A percentile compares a stretch with the other conserved stretches of the same genome.
These are phyloP conservation scores for Ctenodactylus gundi DNA, from an alignment of 2,113 vertebrate genomes.

Conservation along the genomic window DNA sequence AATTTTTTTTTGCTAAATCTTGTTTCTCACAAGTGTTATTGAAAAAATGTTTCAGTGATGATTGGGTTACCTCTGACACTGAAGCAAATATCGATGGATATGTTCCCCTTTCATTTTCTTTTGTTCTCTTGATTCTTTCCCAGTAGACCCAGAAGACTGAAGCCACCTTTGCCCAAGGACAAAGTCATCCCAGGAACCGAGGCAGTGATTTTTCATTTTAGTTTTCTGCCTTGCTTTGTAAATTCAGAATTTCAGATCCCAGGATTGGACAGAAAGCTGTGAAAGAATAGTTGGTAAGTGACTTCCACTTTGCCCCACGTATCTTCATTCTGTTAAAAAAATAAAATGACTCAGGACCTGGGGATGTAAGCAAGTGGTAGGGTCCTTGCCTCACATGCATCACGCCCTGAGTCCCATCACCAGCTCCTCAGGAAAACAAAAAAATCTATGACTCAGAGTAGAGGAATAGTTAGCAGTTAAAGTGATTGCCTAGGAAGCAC, in stretches of 20 bases:
- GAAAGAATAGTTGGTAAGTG: not conserved
- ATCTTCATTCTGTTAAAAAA: not conserved
- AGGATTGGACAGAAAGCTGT: not conserved
- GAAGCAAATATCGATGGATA: not conserved
- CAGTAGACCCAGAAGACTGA: not conserved
- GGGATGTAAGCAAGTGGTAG: not conserved
- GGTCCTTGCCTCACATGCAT: not conserved
- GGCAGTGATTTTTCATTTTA: not conserved
- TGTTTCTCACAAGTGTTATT: slow-evolving; percentile 19
- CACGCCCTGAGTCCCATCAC: not conserved
- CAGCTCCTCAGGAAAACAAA: not conserved
- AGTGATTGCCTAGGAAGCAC: too few relatives aligned
- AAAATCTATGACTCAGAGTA: not conserved
- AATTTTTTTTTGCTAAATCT: slow-evolving; percentile 15
- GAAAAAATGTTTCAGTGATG: not conserved
- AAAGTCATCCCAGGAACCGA: not conserved
- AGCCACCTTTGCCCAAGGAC: not conserved
- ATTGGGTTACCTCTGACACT: not conserved
- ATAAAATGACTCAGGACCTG: not conserved
- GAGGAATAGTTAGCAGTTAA: too few relatives aligned
- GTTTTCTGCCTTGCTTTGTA: not conserved
- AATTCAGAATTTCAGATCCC: not conserved
- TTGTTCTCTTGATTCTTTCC: not conserved
- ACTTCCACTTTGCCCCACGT: not conserved
- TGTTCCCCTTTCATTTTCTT: not conserved